Base-by-base conservation (phyloP, 2,888 invertebrate genomes). In the Folsomia candida region DNA sequence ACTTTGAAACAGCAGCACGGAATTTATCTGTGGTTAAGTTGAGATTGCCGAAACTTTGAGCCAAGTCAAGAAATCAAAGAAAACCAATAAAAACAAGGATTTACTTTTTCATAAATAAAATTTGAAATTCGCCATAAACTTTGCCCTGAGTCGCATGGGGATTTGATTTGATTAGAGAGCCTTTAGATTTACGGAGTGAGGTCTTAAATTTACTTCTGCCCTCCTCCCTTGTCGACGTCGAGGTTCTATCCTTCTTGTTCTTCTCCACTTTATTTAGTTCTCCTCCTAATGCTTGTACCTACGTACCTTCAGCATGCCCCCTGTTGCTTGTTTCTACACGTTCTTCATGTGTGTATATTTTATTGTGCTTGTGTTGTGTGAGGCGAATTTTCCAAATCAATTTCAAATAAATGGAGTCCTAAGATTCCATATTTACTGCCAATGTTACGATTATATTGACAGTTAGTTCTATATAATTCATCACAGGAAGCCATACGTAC, bases 1-100 rank as follows among this genome's bases (percentile, higher is more conserved):
- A 4, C 27, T 60, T 60, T 26, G 60, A 26, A 11, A 20, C 4
- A 60, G 20, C 11, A 20, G 60, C 24, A 25, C 22, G 11, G 54
- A 54, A 54, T 37, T 37, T 37, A 54, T 54, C 54, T 54, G 9
- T 47, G n/a, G 20, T 54, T 54, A 54, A 54, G 20, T 54, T 54
- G 22, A 54, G 54, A 54, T 22, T 54, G 54, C 54, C 20, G 22
- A 54, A 20, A 22, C 54, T 54, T 37, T 37, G 37, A 37, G 37
- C 14, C 54, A 54, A 54, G 54, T 54, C 54, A n/a, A 61, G 26
- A 22, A 61, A 61, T 61, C 61, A 61, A 61, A 61, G 61, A 61
- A 61, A 61, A 61, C 61, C 29, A 61, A 61, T 61, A 61, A 61
- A 59, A 61, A 61, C 61, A 61, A 61, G 61, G 61, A 61, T 61